These are phyloP conservation scores for Catagonus wagneri DNA, from an alignment of 2,113 vertebrate species.

Conservation along the genomic window DNA sequence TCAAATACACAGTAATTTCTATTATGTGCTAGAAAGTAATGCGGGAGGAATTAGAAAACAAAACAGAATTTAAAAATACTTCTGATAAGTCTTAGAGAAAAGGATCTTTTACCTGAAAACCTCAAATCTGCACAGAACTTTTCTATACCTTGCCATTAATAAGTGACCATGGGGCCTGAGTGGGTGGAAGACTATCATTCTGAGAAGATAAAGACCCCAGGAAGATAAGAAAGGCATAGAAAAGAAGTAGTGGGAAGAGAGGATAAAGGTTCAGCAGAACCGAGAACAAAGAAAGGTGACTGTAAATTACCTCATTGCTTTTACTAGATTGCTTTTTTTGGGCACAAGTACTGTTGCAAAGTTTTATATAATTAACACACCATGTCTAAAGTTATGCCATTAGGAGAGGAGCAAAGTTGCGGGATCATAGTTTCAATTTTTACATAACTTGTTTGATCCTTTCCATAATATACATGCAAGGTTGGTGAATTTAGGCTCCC, in stretches of 20 bases:
- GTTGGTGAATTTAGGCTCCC: background rate
- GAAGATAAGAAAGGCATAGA: background rate
- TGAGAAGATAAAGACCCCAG: background rate
- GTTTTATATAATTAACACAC: conserved; percentile 13
- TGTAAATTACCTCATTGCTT: background rate
- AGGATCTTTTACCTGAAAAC: background rate
- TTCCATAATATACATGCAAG: background rate
- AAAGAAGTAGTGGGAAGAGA: background rate
- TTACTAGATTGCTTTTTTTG: background rate
- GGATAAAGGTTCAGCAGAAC: background rate
- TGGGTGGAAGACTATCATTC: background rate
- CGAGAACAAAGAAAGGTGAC: background rate
- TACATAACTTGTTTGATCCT: conserved; percentile 14
- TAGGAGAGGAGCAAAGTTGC: background rate
- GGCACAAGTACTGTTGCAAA: background rate
- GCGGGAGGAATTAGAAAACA: conserved; percentile 2
- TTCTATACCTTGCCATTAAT: background rate
- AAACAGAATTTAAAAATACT: background rate
- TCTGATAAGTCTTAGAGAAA: background rate
- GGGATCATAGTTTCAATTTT: background rate
- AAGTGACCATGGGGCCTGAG: background rate
- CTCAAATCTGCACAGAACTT: background rate
- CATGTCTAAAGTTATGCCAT: background rate
- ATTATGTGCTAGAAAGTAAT: background rate
- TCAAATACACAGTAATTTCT: background rate